phyloP scores from a whole-genome alignment of 2,113 vertebrate species.

The Gila orcuttii region DNA sequence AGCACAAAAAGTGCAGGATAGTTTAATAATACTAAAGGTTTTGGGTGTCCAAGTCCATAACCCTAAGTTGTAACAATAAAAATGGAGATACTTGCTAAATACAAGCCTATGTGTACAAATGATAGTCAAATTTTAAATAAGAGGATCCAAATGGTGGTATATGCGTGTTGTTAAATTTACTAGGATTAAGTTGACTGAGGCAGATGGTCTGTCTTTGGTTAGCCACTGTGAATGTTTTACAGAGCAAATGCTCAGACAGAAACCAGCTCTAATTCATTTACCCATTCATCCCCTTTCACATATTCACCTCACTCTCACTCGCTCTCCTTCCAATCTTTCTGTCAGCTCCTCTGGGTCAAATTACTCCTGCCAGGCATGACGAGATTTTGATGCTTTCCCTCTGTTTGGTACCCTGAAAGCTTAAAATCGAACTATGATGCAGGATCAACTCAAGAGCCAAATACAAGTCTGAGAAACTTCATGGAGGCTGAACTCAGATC shows the following conservation, averaged over 20 bases:
- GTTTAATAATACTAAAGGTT: background rate
- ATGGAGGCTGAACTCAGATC: constrained; percentile 10
- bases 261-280: constrained; percentile 34
- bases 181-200: constrained; percentile 5
- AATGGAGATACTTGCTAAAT: background rate
- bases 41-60: background rate
- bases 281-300: constrained; percentile 20
- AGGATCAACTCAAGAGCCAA: constrained; percentile 7
- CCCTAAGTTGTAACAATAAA: no score
- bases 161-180: background rate
- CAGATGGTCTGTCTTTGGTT: background rate
- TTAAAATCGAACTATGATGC: constrained; percentile 34
- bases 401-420: constrained; percentile 5
- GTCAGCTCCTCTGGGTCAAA: constrained; percentile 24
- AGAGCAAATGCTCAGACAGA: constrained; percentile 11
- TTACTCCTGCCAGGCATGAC: constrained; percentile 31
- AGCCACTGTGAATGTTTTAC: background rate
- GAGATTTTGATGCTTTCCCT: constrained; percentile 40
- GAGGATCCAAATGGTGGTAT: background rate
- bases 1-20: background rate
- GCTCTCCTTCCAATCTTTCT: background rate
- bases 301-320: constrained; percentile 30
- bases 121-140: background rate
- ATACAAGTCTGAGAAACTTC: constrained; percentile 1
- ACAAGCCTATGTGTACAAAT: background rate